Conservation (phyloP, 2,797 vertebrate genomes). For the Arremon brunneinucha region DNA sequence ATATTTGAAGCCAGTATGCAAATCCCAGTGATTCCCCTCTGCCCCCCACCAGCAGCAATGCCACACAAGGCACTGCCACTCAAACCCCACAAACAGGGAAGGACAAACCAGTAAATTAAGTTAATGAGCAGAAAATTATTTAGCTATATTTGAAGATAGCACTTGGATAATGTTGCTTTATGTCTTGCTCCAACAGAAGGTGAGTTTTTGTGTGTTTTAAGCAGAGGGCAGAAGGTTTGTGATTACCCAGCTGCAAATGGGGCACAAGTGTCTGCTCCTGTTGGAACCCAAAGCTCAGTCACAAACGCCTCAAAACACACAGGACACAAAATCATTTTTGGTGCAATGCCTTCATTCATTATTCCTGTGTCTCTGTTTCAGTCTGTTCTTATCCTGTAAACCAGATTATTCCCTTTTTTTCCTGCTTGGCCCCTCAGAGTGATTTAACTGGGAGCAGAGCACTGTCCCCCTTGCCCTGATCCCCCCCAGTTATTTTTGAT, state of each 20-base stretch:
- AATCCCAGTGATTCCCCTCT: background rate
- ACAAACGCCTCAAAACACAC: background rate
- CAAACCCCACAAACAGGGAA: background rate
- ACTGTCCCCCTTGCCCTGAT: background rate
- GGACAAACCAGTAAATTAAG: background rate
- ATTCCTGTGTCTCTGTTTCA: background rate
- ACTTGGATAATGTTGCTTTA: background rate
- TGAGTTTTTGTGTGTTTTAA: background rate
- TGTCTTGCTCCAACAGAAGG: background rate
- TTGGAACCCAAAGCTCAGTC: background rate
- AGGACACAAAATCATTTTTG: background rate
- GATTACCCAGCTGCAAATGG: background rate
- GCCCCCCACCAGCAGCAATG: background rate
- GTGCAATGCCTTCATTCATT: background rate
- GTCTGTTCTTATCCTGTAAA: background rate
- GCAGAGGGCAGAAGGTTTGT: background rate
- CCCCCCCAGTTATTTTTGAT: background rate
- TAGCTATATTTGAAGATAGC: background rate
- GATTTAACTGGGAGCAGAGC: background rate
- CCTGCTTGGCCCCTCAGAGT: background rate
- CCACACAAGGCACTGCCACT: background rate
- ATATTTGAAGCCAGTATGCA: slow-evolving; percentile 4
- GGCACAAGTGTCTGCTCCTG: background rate
- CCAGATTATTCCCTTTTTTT: background rate
- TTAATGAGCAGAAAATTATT: background rate